These are phyloP conservation scores for Tiphia femorata DNA, from an alignment of 2,888 invertebrate genomes.

Conservation along the genomic window DNA sequence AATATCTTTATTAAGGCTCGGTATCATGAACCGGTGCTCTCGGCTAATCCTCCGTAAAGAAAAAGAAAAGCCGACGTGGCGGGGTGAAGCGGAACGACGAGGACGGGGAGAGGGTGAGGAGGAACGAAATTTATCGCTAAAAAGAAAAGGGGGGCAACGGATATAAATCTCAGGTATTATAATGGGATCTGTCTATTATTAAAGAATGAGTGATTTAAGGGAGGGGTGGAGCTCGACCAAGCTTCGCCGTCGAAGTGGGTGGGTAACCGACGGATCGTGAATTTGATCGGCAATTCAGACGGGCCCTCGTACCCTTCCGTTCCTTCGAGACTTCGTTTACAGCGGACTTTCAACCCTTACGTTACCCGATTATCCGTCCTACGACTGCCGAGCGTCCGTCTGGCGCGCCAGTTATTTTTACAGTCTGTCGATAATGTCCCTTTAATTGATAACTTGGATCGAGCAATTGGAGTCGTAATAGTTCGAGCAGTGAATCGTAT, in stretches of 20 bases:
- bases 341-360: constrained; percentile 17
- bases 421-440: no score
- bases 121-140: constrained; percentile 68
- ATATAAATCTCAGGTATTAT: constrained; percentile 69
- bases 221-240: constrained; percentile 64
- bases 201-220: constrained; percentile 70
- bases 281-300: constrained; percentile 63
- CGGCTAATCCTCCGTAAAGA: constrained; percentile 44
- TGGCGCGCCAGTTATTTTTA: neutral
- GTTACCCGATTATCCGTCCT: constrained; percentile 6
- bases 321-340: constrained; percentile 36
- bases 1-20: constrained; percentile 18
- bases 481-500: no score
- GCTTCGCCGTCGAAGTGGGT: constrained; percentile 56
- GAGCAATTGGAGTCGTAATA: no score
- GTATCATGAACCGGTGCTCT: constrained; percentile 28
- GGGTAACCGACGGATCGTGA: constrained; percentile 59
- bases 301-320: constrained; percentile 24
- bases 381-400: neutral
- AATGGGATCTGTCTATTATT: constrained; percentile 70
- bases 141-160: constrained; percentile 67
- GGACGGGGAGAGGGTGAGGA: no score
- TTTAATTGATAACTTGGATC: no score
- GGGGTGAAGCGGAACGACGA: no score
- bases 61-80: constrained; percentile 44